phyloP scores from a whole-genome alignment of 2,888 invertebrate genomes.

The Sialis lutaria region DNA sequence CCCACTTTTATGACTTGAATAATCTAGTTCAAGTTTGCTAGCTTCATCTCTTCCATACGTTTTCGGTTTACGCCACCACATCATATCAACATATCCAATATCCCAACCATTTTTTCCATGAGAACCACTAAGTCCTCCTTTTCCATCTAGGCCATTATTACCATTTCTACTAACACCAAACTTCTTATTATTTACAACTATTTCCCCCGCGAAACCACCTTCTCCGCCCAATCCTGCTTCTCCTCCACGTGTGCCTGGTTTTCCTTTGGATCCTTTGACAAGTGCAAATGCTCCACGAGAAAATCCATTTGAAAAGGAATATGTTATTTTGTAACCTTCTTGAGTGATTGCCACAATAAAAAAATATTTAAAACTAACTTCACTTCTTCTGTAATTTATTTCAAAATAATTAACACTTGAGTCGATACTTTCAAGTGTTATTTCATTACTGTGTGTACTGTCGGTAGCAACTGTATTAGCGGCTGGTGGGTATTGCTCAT shows the following conservation, averaged over 20 bases:
- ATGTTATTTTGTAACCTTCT: neutral
- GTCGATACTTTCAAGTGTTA: no score
- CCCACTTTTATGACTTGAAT: neutral
- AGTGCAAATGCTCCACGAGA: neutral
- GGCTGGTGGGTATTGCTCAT: slow-evolving; percentile 5
- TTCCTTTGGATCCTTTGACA: neutral
- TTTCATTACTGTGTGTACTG: no score
- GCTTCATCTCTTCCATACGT: no score
- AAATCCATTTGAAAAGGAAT: neutral
- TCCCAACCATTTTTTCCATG: slow-evolving; percentile 12
- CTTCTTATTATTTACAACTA: slow-evolving; percentile 5
- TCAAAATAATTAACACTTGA: no score
- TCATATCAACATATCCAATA: slow-evolving; percentile 8
- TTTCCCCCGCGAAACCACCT: slow-evolving; percentile 10
- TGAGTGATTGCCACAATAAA: neutral
- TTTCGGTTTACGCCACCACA: no score
- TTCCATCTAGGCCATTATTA: slow-evolving; percentile 9
- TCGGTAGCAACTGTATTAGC: neutral
- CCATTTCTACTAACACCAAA: slow-evolving; percentile 6
- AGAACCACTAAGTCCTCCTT: slow-evolving; percentile 9
- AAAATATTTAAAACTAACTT: no score
- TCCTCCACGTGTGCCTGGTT: slow-evolving; percentile 10
- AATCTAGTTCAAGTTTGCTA: neutral
- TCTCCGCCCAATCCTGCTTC: slow-evolving; percentile 10
- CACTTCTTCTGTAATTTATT: no score